Evolutionary conservation across 2,797 vertebrate genomes (phyloP), one percentile per base, ranked within the genome.

Genomic region (Artibeus jamaicensis): DNA sequence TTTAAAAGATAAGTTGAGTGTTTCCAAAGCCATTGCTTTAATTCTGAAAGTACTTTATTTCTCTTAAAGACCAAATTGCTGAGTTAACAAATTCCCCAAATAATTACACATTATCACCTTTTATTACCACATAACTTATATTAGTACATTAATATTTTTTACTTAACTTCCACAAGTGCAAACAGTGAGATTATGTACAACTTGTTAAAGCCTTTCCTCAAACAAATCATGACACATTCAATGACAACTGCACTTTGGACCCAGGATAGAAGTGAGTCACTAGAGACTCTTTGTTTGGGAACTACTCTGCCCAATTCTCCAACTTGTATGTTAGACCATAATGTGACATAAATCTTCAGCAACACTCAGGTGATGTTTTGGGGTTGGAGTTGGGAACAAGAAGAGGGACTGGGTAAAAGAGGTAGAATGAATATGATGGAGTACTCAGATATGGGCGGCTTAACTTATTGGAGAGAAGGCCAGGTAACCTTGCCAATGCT

Each of bases 231-330:
- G 42, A 91, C 24, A 84, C 19, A 81, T 78, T 71, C 65, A 94
- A 39, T 7, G 65, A 93, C 93, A 89, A 70, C 74, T 77, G 55
- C 18, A 82, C 53, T 68, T 57, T 19, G 34, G 59, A 86, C 76
- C 57, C 86, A 93, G 83, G 71, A 67, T 21, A 89, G 46, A 95
- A 86, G 37, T 74, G 76, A 89, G 71, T 77, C 85, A 71, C 44
- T 37, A 79, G 81, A 94, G 37, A 76, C 48, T 26, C 11, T 91
- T 94, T 86, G 42, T 91, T 94, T 86, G 42, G 42, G 88, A 83
- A 96, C 93, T 44, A 81, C 59, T 94, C 93, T 96, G 90, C 85
- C 85, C 92, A 94, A 71, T 96, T 97, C 87, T 96, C 94, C 92
- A 96, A 44, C 59, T 95, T 67, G 46, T 55, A 65, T 62, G 46